Conservation (phyloP, 2,797 vertebrate genomes). For the Vireo griseus region DNA sequence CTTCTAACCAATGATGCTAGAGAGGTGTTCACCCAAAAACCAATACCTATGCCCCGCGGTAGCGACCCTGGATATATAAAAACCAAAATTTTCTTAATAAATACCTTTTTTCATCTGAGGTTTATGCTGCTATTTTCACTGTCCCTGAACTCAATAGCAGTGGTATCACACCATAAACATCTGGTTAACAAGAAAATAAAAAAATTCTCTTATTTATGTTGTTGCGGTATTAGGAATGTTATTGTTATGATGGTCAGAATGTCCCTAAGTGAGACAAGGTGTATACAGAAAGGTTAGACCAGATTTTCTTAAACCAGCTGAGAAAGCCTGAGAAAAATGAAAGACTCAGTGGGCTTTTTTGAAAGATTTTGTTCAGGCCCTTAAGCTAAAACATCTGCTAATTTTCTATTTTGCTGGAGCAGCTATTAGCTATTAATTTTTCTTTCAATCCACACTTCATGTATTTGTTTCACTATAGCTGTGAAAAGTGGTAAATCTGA, state of each 20-base stretch:
- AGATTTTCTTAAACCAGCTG: neutral
- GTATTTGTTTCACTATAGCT: neutral
- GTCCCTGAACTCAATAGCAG: too few species aligned
- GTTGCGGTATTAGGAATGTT: neutral
- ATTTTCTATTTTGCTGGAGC: neutral
- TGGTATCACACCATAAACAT: neutral
- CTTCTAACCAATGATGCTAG: too few species aligned
- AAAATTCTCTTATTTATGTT: neutral
- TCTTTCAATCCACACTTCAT: neutral
- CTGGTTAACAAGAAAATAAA: neutral
- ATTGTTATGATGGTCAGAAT: neutral
- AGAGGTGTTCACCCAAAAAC: too few species aligned
- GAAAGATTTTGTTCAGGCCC: neutral
- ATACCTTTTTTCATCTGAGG: too few species aligned
- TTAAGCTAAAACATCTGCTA: neutral
- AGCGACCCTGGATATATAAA: too few species aligned
- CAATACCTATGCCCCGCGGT: too few species aligned
- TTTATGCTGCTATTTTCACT: too few species aligned
- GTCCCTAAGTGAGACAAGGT: neutral
- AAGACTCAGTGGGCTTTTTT: neutral
- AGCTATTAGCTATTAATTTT: neutral
- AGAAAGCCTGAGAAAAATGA: neutral
- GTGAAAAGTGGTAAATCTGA: neutral
- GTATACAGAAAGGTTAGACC: neutral
- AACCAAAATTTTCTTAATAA: too few species aligned